These are phyloP conservation scores for Elaphurus davidianus DNA, from an alignment of 2,113 vertebrate genomes.

Conservation along the genomic window DNA sequence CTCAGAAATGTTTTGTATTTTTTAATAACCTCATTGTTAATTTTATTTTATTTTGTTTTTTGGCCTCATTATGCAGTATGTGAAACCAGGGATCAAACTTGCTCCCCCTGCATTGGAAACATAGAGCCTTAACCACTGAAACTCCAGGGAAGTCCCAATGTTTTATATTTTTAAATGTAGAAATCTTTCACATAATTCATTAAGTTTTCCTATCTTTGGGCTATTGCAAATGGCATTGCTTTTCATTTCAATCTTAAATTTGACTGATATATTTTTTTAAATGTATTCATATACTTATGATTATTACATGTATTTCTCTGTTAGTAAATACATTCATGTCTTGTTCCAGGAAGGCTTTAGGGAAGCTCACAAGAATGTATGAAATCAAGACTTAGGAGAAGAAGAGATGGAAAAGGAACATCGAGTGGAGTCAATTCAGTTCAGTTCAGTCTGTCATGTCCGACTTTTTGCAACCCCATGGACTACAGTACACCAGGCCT, in stretches of 20 bases:
- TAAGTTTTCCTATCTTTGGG: background rate
- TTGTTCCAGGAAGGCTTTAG: background rate
- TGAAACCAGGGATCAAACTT: background rate
- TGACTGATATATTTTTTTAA: background rate
- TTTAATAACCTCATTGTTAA: background rate
- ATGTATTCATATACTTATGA: background rate
- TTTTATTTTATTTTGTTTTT: background rate
- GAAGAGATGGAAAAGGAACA: background rate
- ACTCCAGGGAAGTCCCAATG: background rate
- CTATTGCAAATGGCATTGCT: background rate
- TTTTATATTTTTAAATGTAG: background rate
- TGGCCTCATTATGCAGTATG: background rate
- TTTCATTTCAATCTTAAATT: background rate
- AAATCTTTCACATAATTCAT: background rate
- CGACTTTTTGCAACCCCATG: background rate
- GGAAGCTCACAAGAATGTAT: background rate
- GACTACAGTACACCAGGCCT: background rate
- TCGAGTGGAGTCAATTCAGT: background rate
- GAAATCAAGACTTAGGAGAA: background rate
- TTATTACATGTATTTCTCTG: background rate
- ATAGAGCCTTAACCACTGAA: background rate
- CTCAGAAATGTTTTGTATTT: background rate
- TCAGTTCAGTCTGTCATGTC: background rate
- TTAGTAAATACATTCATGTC: background rate
- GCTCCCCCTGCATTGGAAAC: background rate